Percentiles rank a stretch among this genome's conserved stretches.
Evolutionary conservation across 2,888 invertebrate genomes (phyloP).

Genomic region (Conops quadrifasciatus): DNA sequence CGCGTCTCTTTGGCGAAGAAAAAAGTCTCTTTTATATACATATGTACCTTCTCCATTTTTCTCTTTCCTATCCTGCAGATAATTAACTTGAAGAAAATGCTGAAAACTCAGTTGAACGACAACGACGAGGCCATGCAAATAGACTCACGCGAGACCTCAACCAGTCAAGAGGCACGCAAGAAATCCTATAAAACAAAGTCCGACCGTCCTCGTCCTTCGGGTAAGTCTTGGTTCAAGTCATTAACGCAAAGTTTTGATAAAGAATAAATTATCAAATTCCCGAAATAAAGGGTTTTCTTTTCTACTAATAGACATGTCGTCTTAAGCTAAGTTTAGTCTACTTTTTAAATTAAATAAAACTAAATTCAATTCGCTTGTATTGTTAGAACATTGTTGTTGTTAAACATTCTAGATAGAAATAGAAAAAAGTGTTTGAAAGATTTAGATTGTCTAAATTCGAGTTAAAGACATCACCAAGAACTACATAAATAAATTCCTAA

Average conservation of each 20-base stretch:
- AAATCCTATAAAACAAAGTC: conserved; percentile 62
- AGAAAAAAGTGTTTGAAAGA: no score
- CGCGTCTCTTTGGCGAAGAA: no score
- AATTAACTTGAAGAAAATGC: conserved; percentile 84
- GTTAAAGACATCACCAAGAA: neutral
- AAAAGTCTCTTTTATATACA: no score
- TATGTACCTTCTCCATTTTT: neutral
- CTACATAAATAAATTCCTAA: neutral
- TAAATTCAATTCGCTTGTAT: no score
- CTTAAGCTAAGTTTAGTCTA: conserved; percentile 3
- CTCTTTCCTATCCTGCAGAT: conserved; percentile 69
- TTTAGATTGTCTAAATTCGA: neutral
- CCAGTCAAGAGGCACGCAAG: conserved; percentile 62
- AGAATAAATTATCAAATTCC: conserved; percentile 33
- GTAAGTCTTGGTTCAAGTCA: conserved; percentile 53
- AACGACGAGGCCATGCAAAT: conserved; percentile 86
- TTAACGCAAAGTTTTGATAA: conserved; percentile 48
- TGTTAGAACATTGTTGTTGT: no score
- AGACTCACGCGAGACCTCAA: conserved; percentile 73
- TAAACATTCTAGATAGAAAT: no score
- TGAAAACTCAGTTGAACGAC: conserved; percentile 82
- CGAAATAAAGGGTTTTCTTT: no score
- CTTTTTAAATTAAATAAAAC: no score
- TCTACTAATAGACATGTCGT: no score
- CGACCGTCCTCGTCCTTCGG: conserved; percentile 52